A percentile compares a stretch with the other conserved stretches of the same genome.
Conservation (phyloP, 1,140 invertebrate species). For the Chironomus striatipennis region DNA sequence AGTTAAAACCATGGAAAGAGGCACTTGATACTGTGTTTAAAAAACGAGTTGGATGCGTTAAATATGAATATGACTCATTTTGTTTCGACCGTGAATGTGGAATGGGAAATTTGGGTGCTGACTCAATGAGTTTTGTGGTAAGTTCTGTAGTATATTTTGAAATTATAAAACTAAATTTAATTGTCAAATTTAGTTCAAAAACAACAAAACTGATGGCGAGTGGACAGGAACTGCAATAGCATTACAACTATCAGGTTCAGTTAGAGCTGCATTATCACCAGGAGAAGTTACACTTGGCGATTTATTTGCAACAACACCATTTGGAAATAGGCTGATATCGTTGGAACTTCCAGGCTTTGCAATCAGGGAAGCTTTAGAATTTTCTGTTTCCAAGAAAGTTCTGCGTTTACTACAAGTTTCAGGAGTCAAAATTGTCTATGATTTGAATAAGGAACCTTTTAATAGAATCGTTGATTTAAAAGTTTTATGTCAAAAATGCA, state of each 20-base stretch:
- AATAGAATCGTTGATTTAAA: constrained; percentile 47
- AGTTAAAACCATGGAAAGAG: constrained; percentile 48
- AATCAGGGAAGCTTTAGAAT: constrained; percentile 52
- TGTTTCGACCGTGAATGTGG: constrained; percentile 61
- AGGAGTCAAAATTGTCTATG: constrained; percentile 44
- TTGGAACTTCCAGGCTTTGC: constrained; percentile 53
- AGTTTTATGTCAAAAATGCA: constrained; percentile 56
- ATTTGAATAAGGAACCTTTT: constrained; percentile 45
- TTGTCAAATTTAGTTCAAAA: no score
- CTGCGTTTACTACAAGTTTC: constrained; percentile 50
- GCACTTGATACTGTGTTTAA: constrained; percentile 49
- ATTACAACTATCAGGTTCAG: constrained; percentile 59
- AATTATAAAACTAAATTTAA: constrained; percentile 28
- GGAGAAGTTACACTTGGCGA: constrained; percentile 54
- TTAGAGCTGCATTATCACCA: constrained; percentile 44
- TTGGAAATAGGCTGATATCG: constrained; percentile 58
- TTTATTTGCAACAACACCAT: constrained; percentile 56
- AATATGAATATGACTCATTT: constrained; percentile 48
- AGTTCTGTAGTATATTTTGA: not conserved
- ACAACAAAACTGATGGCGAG: constrained; percentile 32
- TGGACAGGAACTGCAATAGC: constrained; percentile 64
- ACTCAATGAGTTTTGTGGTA: constrained; percentile 56
- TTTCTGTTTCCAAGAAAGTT: constrained; percentile 40
- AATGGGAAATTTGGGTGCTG: constrained; percentile 67
- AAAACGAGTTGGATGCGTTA: constrained; percentile 46